phyloP scores from a whole-genome alignment of 2,113 vertebrate genomes.

The Pachypanchax playfairii region DNA sequence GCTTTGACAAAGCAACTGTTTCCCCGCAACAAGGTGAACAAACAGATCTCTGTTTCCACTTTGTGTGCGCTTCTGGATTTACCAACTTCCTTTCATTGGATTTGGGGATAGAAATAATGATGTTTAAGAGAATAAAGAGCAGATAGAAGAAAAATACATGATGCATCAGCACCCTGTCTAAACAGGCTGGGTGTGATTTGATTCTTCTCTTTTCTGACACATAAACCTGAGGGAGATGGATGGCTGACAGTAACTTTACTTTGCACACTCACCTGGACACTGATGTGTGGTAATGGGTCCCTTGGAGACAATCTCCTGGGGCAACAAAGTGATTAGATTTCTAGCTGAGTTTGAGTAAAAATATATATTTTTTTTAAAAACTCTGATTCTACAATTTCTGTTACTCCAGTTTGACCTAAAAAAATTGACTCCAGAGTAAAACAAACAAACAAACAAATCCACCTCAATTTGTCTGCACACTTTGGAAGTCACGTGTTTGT shows the following conservation, averaged over 20 bases:
- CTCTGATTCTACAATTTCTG: constrained; percentile 7
- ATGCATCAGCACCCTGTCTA: constrained; percentile 32
- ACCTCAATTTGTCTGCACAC: not conserved
- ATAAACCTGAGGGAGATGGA: constrained; percentile 33
- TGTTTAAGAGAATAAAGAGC: constrained; percentile 2
- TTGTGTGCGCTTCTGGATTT: constrained; percentile 22
- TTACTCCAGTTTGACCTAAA: not conserved
- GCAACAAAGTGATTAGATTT: constrained; percentile 64
- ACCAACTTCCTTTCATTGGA: constrained; percentile 22
- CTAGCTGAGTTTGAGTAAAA: no score
- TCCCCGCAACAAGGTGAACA: constrained; percentile 59
- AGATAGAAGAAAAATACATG: no score
- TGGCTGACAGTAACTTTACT: constrained; percentile 46
- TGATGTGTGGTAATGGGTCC: constrained; percentile 61
- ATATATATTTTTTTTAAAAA: no score
- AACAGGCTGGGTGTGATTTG: constrained; percentile 30
- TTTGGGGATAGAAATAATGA: constrained; percentile 1
- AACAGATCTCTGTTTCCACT: constrained; percentile 56
- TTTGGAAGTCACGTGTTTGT: constrained; percentile 1
- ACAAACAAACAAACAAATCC: no score
- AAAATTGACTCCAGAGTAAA: constrained; percentile 5
- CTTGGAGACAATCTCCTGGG: constrained; percentile 50
- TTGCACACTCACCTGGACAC: constrained; percentile 48
- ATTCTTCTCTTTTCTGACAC: constrained; percentile 34
- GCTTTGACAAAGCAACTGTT: constrained; percentile 53